Evolutionary conservation across 2,888 invertebrate genomes (phyloP).

Genomic region (Dascillus cervinus): DNA sequence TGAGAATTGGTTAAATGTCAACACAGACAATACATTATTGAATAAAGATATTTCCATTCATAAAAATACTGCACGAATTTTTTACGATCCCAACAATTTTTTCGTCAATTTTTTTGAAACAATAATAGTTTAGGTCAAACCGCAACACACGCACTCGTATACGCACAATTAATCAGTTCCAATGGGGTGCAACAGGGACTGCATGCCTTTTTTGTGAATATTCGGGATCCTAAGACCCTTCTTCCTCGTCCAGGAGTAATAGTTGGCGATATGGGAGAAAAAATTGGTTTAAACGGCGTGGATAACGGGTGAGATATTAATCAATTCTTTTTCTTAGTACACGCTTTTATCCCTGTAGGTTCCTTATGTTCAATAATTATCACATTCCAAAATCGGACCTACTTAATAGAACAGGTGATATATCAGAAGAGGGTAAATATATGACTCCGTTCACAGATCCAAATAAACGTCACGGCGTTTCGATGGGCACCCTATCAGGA

Average conservation of each 20-base stretch:
- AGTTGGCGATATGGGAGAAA: constrained; percentile 90
- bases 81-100: no score
- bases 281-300: constrained; percentile 82
- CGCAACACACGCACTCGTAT: constrained; percentile 83
- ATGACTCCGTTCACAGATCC: constrained; percentile 72
- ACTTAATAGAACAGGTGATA: constrained; percentile 79
- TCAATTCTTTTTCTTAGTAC: no score
- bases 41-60: no score
- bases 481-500: constrained; percentile 63
- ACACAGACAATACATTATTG: no score
- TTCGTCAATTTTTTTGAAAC: no score
- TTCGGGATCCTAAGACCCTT: constrained; percentile 67
- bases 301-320: constrained; percentile 96
- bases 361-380: constrained; percentile 72
- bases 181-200: constrained; percentile 76
- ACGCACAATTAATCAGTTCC: constrained; percentile 77
- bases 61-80: no score
- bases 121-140: constrained; percentile 65
- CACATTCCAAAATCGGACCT: constrained; percentile 71
- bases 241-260: constrained; percentile 68
- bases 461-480: constrained; percentile 52
- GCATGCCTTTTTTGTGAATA: constrained; percentile 81
- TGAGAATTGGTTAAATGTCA: no score
- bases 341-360: constrained; percentile 44
- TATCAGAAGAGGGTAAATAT: constrained; percentile 77